Base-by-base conservation (phyloP, 2,113 vertebrate genomes). In the Pelvicachromis taeniatus region DNA sequence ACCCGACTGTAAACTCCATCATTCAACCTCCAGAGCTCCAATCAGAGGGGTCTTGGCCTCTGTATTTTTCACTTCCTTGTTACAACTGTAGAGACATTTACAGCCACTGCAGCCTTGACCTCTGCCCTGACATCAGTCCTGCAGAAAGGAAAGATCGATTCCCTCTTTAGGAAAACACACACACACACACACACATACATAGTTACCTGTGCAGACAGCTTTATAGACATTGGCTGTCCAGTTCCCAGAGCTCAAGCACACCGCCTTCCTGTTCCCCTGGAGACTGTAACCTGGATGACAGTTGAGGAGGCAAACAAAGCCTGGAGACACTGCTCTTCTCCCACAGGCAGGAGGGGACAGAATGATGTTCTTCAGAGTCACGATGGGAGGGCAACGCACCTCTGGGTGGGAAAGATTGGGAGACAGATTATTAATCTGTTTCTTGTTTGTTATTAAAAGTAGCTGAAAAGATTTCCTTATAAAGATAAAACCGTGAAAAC, bases 281-380 rank as follows among this genome's bases (percentile, higher is more conserved):
- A 99, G 96, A 77, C 92, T 13, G 90, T 98, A 99, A 61, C 98
- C 98, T n/a, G 85, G 94, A 7, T 87, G 96, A 95, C 98, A 99
- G 86, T 92, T 95, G 83, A 99, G 92, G 19, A 95, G 95, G 87
- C 98, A 99, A 14, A 90, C 8, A 0, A 94, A 96, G 61, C 98
- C 97, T 19, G 92, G 93, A 54, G 88, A 73, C 4, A 96, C 90
- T 9, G 95, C 93, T 83, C 96, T 96, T 89, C 95, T 95, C 54
- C 96, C 97, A 82, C 99, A 99, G 38, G 55, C 94, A 65, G 94
- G 93, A 54, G 98, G 98, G 9, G 94, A 94, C 86, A 98, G n/a
- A 38, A 91, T 86, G 86, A 98, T 90, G 85, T 96, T 95, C 86
- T 95, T 95, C 73, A 95, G 95, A 73, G 93, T 95, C 84, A 92